Base-by-base conservation (phyloP, 2,888 invertebrate species). In the Macropis europaea region DNA sequence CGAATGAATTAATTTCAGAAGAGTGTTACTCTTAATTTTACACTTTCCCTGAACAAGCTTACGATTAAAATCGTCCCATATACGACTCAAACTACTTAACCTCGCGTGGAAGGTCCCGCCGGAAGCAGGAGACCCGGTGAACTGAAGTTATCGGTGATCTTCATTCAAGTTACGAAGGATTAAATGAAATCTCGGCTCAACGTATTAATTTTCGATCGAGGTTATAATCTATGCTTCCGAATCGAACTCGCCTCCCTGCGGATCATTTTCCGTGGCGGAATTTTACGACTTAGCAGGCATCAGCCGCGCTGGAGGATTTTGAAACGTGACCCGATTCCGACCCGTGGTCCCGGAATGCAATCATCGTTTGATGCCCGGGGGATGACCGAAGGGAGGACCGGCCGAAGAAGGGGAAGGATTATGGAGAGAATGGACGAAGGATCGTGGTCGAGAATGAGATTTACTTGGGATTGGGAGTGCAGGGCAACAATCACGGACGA, bases 401-500 rank as follows among this genome's bases (percentile, higher is more conserved):
- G n/a, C 19, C 36, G 40, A 69, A 22, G 68, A 19, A 66, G 60
- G 53, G 67, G 36, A 62, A 66, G 68, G 71, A 72, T 77, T 76
- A 73, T 61, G 57, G 61, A 52, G 63, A 53, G 42, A 76, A 73
- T 61, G 66, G 63, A 71, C 68, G 67, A 69, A 74, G 72, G 70
- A 70, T 74, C 66, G 62, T 74, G 75, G 72, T 66, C 68, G 62
- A 61, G 63, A 71, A 73, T 54, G 57, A 73, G 78, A 57, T 81
- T 75, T 77, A 74, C 61, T 73, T 68, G 76, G 74, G 73, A 81
- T 72, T 68, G 74, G 70, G 68, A 56, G 73, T 76, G 78, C 72
- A 63, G 73, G 73, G 74, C 83, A 84, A 86, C 84, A 86, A 87
- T 87, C 87, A 84, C 82, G 76, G 81, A 73, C 85, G 84, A 87